A percentile compares a stretch with the other conserved stretches of the same genome.
These are phyloP conservation scores for Aldabrachelys gigantea DNA, from an alignment of 2,113 vertebrate species.

Conservation along the genomic window DNA sequence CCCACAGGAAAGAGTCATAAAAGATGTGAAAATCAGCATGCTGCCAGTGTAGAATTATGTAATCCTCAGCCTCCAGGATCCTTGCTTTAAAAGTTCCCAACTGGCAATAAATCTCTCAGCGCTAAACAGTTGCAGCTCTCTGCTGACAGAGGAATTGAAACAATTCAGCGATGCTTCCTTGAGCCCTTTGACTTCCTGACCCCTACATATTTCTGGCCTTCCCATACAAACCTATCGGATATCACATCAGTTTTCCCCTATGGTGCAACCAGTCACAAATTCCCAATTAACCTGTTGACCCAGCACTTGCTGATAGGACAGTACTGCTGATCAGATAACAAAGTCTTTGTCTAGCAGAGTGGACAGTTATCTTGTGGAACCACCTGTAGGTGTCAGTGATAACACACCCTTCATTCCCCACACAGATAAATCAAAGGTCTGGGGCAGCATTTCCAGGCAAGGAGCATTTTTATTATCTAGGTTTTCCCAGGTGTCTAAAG, in stretches of 20 bases:
- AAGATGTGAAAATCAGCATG: neutral
- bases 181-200: conserved; percentile 56
- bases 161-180: conserved; percentile 34
- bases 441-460: neutral
- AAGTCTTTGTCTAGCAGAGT: neutral
- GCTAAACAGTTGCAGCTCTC: neutral
- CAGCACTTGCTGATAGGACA: neutral
- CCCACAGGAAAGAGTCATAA: neutral
- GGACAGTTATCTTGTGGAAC: neutral
- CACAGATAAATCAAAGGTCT: neutral
- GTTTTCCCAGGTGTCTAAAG: neutral
- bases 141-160: conserved; percentile 56
- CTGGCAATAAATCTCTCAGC: conserved; percentile 54
- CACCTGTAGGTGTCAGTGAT: neutral
- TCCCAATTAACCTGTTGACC: conserved; percentile 43
- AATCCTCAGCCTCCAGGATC: neutral
- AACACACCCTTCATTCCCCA: neutral
- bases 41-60: neutral
- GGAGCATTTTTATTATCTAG: neutral
- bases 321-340: conserved; percentile 24
- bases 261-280: neutral
- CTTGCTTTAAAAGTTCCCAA: conserved; percentile 17
- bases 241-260: neutral
- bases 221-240: conserved; percentile 27
- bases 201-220: conserved; percentile 35